Evolutionary conservation across 1,140 invertebrate species (phyloP), one percentile per base, ranked within the genome.

Genomic region (Solen grandis): DNA sequence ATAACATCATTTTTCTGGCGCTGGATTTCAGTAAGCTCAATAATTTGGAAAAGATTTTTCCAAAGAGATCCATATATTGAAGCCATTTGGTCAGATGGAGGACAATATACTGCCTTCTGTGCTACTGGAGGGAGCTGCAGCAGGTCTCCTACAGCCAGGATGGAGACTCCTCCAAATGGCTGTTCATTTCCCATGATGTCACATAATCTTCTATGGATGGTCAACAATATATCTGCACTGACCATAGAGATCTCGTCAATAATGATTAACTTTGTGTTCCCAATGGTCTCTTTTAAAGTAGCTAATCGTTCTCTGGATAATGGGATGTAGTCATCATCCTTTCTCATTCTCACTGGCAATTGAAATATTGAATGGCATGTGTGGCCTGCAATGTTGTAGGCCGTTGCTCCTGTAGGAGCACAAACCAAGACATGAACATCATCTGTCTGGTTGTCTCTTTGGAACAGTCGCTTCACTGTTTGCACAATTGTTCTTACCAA

Each of bases 1-100:
- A 65, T 36, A 65, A 65, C 62, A 65, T 65, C 62, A 65, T 65
- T 65, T 41, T 65, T 65, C 62, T 65, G 62, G 62, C 62, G 62
- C 62, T 65, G 62, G 62, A 65, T 65, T 65, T 65, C 62, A 36
- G 62, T 65, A 22, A 65, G 62, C 41, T 65, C 62, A 36, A 65
- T 22, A 65, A 65, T 65, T 65, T 65, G 62, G 41, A 65, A 65
- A 22, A 36, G 33, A 22, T 36, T 65, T 65, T 31, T 65, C 62
- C 62, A 65, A 2, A 65, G 62, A 36, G 62, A 65, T 65, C 62
- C 33, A 65, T 65, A 65, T 65, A 65, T 38, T 35, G 31, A 10
- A 8, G 62, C 62, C 62, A 65, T 65, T 65, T 5, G 31, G 41
- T 65, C 62, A 36, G 62, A 65, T 36, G 62, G 62, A 31, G 41